Evolutionary conservation across 2,113 vertebrate genomes (phyloP), one percentile per base, ranked within the genome.

Genomic region (Xyliphius kryptos): DNA sequence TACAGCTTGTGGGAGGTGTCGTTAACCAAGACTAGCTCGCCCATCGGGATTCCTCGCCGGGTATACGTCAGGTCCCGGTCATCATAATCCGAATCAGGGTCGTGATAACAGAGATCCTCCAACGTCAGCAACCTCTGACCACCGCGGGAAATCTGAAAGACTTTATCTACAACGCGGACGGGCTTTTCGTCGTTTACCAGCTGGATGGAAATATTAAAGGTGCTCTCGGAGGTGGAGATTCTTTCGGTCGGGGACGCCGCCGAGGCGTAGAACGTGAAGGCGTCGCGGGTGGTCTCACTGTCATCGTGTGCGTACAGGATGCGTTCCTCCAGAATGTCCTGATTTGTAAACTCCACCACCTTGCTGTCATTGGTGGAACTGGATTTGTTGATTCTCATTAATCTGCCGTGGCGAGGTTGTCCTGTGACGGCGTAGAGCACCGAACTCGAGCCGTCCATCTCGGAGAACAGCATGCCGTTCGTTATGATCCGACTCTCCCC

Each of bases 141-240:
- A 0, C 88, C 87, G 20, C 80, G 72, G 26, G 90, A 86, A 6
- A 94, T 51, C 0, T 89, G 83, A 76, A 96, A 94, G 57, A 89
- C 78, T 56, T 90, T 89, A 76, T 92, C 88, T 0, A 91, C 78
- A 36, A 91, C 48, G 5, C 85, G 80, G 26, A 90, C 63, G 1
- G 92, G 92, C 71, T 90, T 89, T 77, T 97, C 83, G 63, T 96
- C 92, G 57, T 96, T 97, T 76, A 90, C 87, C 12, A 94, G 75
- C 40, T 82, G 79, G 44, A 96, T 70, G 3, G 89, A 88, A 77
- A 97, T 68, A 14, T 63, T 86, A 47, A 93, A 93, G 62, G 26
- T 80, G 20, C 89, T 80, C 48, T 89, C 81, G 2, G 65, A 41
- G 20, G 74, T 67, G 50, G 72, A 52, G 55, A 58, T 26, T 0